A percentile compares a stretch with the other conserved stretches of the same genome.
Conservation (phyloP, 2,797 vertebrate genomes). For the Esox lucius region DNA sequence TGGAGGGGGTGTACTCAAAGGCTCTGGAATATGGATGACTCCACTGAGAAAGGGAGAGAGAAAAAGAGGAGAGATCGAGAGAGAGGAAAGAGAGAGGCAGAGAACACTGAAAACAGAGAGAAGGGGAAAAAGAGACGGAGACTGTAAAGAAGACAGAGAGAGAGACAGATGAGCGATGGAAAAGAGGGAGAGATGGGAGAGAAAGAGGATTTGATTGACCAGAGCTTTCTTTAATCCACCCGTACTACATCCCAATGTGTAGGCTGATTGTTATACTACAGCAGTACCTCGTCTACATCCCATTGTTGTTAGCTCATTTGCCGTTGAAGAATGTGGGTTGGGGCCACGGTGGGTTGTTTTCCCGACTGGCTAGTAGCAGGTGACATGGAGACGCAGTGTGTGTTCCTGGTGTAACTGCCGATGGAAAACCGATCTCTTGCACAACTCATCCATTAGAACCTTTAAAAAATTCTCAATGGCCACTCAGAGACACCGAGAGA, state of each 20-base stretch:
- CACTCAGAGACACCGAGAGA: not conserved
- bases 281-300: not conserved
- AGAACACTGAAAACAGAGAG: not conserved
- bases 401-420: not conserved
- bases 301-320: too few relatives aligned
- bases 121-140: constrained; percentile 8
- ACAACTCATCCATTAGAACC: not conserved
- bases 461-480: not conserved
- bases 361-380: not conserved
- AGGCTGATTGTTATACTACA: not conserved
- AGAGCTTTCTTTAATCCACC: not conserved
- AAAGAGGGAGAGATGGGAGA: constrained; percentile 15
- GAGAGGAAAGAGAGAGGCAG: too few relatives aligned
- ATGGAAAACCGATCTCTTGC: not conserved
- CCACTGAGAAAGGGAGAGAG: not conserved
- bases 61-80: not conserved
- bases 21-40: not conserved
- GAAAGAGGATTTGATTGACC: constrained; percentile 6
- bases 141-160: constrained; percentile 13
- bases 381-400: not conserved
- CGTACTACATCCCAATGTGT: not conserved
- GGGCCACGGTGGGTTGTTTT: not conserved
- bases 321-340: too few relatives aligned
- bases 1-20: not conserved
- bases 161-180: not conserved